Conservation (phyloP, 1,140 invertebrate species). For the Drosophila tani region DNA sequence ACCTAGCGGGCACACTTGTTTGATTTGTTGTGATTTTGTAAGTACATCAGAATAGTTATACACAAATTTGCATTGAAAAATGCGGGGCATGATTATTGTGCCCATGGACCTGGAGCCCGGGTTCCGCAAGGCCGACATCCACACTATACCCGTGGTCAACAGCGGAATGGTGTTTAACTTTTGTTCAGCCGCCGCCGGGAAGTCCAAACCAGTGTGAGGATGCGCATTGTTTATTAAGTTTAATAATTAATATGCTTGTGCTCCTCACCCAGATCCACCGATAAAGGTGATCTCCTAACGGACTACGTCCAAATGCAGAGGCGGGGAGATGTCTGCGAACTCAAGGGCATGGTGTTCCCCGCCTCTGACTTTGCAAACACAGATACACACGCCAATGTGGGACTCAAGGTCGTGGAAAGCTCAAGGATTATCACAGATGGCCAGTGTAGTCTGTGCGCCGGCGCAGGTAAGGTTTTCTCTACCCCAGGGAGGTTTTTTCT, state of each 20-base stretch:
- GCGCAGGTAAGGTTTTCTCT: constrained; percentile 19
- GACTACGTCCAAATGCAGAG: constrained; percentile 75
- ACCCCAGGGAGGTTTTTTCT: neutral
- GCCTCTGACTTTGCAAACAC: constrained; percentile 52
- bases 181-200: constrained; percentile 41
- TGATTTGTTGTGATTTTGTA: no score
- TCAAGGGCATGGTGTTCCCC: constrained; percentile 66
- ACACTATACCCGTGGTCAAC: constrained; percentile 64
- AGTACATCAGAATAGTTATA: neutral
- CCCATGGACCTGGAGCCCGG: constrained; percentile 76
- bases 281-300: constrained; percentile 62
- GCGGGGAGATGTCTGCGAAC: constrained; percentile 51
- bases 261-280: constrained; percentile 27
- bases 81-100: constrained; percentile 71
- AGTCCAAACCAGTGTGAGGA: constrained; percentile 59
- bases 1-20: no score
- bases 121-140: constrained; percentile 71
- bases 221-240: neutral
- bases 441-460: constrained; percentile 57
- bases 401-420: constrained; percentile 56
- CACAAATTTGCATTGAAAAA: constrained; percentile 6
- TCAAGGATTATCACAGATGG: constrained; percentile 45
- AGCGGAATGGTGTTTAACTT: constrained; percentile 72
- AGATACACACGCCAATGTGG: constrained; percentile 67
- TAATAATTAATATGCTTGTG: neutral